Evolutionary conservation across 2,797 vertebrate genomes (phyloP).

Genomic region (Hippocampus kuda): DNA sequence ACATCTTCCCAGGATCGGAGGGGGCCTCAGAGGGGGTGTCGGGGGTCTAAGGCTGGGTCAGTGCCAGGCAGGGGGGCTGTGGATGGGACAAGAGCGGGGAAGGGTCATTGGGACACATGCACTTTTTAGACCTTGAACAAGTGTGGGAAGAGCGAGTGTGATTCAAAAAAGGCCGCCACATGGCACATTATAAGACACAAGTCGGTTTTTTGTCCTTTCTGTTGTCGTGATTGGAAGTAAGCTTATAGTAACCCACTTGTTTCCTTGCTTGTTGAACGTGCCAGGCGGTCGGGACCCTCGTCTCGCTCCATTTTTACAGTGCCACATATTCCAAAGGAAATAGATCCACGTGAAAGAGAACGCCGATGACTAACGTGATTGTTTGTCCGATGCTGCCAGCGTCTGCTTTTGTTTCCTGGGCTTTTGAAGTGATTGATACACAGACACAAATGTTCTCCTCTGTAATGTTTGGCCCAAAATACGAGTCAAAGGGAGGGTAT

Average conservation of each 20-base stretch:
- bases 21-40: conserved; percentile 35
- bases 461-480: conserved; percentile 66
- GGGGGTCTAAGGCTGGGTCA: conserved; percentile 61
- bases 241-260: conserved; percentile 52
- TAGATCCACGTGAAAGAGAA: conserved; percentile 54
- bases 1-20: conserved; percentile 60
- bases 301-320: conserved; percentile 43
- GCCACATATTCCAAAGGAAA: conserved; percentile 58
- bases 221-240: conserved; percentile 54
- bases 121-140: conserved; percentile 52
- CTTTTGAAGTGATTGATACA: conserved; percentile 66
- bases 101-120: conserved; percentile 43
- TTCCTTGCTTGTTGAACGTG: conserved; percentile 44
- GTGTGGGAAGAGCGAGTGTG: conserved; percentile 55
- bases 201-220: conserved; percentile 52
- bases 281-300: conserved; percentile 49
- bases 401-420: conserved; percentile 58
- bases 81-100: conserved; percentile 47
- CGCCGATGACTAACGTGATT: conserved; percentile 61
- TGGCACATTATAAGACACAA: conserved; percentile 44
- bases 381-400: conserved; percentile 63
- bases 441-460: conserved; percentile 62
- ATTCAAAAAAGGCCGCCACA: conserved; percentile 46
- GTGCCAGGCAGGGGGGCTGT: conserved; percentile 57
- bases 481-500: conserved; percentile 50